Evolutionary conservation across 2,888 invertebrate species (phyloP), one percentile per base, ranked within the genome.

Genomic region (Apamea anceps): DNA sequence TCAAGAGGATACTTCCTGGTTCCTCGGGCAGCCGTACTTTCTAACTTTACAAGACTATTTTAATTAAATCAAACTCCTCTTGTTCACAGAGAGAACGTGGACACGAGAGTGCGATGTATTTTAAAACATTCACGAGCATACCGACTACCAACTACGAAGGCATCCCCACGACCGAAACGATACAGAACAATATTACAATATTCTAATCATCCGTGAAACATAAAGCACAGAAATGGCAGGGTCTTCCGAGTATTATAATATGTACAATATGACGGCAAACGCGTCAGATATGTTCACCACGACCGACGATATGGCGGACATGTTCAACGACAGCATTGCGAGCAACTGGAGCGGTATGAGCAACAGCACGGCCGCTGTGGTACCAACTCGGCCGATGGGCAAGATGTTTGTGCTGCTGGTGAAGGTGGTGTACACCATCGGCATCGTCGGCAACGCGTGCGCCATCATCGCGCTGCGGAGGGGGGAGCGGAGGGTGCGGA

Each of bases 371-470:
- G 37, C 7, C 8, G 8, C 15, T 2, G 51, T 68, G n/a, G 8
- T 21, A 45, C 81, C 83, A 8, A 77, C 57, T 13, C 74, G 45
- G 32, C 51, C 79, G 28, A 63, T 80, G 70, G 7, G 84, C 13
- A 86, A 72, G 70, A 82, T 90, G 79, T 91, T 96, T 72, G 77
- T 89, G n/a, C 72, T 93, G 57, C 85, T 97, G 4, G 93, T 97
- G 32, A 97, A 97, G 67, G 93, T 97, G 80, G 97, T 97, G 88
- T 98, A 98, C 90, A 93, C 97, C 7, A 94, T 98, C 32, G 98
- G 98, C 2, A 98, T 98, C 60, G 88, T 98, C 48, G 99, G 98
- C 8, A 99, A 99, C 91, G 96, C 98, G 18, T 97, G 98, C n/a
- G 99, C 99, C 12, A 97, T 99, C 75, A 95, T 98, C 75, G 98